Evolutionary conservation across 2,888 invertebrate genomes (phyloP).

Genomic region (Eupithecia vulgata): DNA sequence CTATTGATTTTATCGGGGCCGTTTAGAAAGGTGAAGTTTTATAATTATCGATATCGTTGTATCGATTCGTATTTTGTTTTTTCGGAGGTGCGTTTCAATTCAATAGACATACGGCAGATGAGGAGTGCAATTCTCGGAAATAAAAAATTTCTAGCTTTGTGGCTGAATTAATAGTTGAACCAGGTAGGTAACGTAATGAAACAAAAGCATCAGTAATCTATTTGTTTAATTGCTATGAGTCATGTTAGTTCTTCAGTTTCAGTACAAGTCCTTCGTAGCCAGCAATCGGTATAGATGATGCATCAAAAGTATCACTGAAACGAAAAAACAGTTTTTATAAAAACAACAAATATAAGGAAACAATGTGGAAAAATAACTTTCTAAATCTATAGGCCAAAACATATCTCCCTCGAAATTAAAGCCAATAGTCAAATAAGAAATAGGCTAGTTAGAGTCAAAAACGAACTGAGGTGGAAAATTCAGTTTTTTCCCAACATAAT

Average conservation of each 20-base stretch:
- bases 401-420: background rate
- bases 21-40: background rate
- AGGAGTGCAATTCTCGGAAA: background rate
- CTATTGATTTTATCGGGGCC: background rate
- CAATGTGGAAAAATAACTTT: background rate
- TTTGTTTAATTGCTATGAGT: background rate
- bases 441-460: background rate
- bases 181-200: background rate
- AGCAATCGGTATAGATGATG: conserved; percentile 60
- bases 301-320: conserved; percentile 64
- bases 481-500: too few species aligned
- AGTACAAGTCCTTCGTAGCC: conserved; percentile 74
- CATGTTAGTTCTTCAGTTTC: conserved; percentile 44
- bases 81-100: background rate
- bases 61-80: background rate
- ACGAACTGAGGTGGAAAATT: background rate
- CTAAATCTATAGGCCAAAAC: background rate
- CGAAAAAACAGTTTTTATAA: background rate
- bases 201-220: background rate
- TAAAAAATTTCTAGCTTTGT: background rate
- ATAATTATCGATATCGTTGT: background rate
- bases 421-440: background rate
- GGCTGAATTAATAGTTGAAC: background rate
- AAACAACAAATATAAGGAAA: background rate
- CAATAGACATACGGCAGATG: background rate